Base-by-base conservation (phyloP, 2,888 invertebrate genomes). In the Tiliacea citrago region DNA sequence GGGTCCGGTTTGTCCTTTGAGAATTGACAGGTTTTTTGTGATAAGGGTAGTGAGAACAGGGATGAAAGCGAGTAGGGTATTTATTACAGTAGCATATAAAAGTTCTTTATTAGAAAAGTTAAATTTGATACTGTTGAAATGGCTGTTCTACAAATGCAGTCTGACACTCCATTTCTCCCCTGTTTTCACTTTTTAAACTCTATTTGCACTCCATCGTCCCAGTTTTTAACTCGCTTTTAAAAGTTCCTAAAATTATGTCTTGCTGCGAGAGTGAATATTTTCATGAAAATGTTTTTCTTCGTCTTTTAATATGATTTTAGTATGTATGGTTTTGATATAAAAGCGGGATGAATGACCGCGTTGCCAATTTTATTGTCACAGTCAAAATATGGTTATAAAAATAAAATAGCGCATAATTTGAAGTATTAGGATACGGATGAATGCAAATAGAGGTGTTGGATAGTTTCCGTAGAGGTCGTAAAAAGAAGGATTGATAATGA, bases 201-300 rank as follows among this genome's bases (percentile, higher is more conserved):
- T 83, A 70, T 82, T 70, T 75, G 80, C 69, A 70, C 18, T 61
- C 47, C 7, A 39, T 18, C 68, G 13, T 57, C 21, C 1, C 5
- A 45, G 6, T 21, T 67, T 51, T 63, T 35, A 3, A 24, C 42
- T 69, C 29, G 58, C 71, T 60, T 79, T 67, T 53, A 57, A 82
- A 66, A 79, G 72, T 79, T 82, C 82, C 75, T 82, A 79, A 69
- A 66, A 45, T 45, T 9, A 57, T 9, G 45, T 79, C 61, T 53
- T 47, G 29, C 21, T 6, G 24, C 24, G 53, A 60, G 55, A 35
- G n/a, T 24, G 16, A 58, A 5, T 57, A 21, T 35, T 51, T 42
- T n/a, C 42, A 49, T 42, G 9, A 62, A 61, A 21, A 39, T 60
- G 8, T 18, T 42, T 35, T 47, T 60, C 12, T 24, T 47, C 21